Percentiles rank a stretch among this genome's conserved stretches.
Conservation (phyloP, 2,888 invertebrate species). For the Drepanosiphum platanoidis region DNA sequence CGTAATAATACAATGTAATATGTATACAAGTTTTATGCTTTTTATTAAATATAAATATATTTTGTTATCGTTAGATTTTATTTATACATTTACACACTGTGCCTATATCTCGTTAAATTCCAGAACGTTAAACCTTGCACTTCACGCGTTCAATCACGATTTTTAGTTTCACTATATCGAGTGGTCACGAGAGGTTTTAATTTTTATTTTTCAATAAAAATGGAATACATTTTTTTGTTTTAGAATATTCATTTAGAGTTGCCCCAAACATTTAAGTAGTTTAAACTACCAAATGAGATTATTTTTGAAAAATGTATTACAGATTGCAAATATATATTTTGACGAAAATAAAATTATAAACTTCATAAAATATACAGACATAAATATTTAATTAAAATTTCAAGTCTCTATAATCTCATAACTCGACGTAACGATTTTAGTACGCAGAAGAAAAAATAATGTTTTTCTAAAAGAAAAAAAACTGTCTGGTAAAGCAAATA, state of each 20-base stretch:
- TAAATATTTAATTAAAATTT: constrained; percentile 1
- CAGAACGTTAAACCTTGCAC: no score
- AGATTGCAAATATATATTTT: background rate
- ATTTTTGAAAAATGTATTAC: background rate
- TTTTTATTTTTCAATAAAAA: background rate
- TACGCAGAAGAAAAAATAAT: background rate
- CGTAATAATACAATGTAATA: no score
- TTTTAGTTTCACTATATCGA: background rate
- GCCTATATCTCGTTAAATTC: no score
- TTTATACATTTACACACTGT: no score
- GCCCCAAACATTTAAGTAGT: background rate
- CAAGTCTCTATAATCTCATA: background rate
- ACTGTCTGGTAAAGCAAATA: background rate
- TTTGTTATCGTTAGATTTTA: no score
- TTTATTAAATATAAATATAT: no score
- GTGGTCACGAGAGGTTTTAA: background rate
- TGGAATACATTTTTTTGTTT: background rate
- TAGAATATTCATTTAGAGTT: background rate
- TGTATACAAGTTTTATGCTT: no score
- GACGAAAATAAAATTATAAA: background rate
- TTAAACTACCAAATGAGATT: background rate
- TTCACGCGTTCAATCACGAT: no score
- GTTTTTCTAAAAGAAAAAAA: background rate
- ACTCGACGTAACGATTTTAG: background rate
- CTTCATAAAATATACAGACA: background rate